Evolutionary conservation across 2,888 invertebrate species (phyloP), one percentile per base, ranked within the genome.

Genomic region (Parnassius smintheus): DNA sequence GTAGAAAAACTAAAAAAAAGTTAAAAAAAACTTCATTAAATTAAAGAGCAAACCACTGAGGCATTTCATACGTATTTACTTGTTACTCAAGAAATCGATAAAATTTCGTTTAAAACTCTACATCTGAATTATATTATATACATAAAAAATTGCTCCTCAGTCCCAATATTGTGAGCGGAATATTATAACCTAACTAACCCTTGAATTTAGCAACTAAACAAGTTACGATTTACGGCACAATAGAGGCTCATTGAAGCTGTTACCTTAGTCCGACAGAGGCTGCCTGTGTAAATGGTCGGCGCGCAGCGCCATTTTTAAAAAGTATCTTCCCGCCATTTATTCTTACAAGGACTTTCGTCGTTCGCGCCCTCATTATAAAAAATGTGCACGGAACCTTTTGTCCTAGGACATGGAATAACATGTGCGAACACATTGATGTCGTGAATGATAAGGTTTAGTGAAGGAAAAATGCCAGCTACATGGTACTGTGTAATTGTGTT

Each of bases 321-420:
- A 44, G 46, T 56, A 53, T 13, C 57, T 67, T 70, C 70, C 63
- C 67, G 67, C 67, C 68, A 65, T 67, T 58, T 25, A 53, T 42
- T 18, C 57, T 52, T 50, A 56, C 56, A 70, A 72, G 72, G 70
- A 65, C 66, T 13, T 57, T 62, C 54, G 62, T 52, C 48, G 48
- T 62, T 65, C 65, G 67, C 67, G 67, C 12, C 46, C 60, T 63
- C 57, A 62, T 68, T 72, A 68, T 59, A 53, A 65, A 72, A 70
- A 69, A 68, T 68, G 65, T 64, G 66, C 65, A 66, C 65, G 64
- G 62, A 55, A 65, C 64, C 53, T 67, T 59, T 58, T 64, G 60
- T 61, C 60, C 57, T 59, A 52, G 45, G 0, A 35, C 11, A 41
- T 54, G 9, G 18, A 58, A 50, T 58, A 50, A 59, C 11, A 12